Evolutionary conservation across 2,888 invertebrate genomes (phyloP), one percentile per base, ranked within the genome.

Genomic region (Argyresthia albistria): DNA sequence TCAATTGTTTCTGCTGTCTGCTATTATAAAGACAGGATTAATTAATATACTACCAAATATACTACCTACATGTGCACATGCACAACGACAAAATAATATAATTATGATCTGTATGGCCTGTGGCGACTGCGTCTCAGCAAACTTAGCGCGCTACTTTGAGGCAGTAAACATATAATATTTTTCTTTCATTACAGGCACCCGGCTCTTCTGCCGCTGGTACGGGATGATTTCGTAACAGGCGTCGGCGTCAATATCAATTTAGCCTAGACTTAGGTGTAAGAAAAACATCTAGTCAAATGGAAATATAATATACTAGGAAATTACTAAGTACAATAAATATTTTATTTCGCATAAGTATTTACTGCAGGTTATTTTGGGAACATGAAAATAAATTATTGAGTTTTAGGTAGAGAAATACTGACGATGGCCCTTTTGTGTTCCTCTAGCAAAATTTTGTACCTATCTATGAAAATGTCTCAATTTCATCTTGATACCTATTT

Each of bases 161-260:
- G 6, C 25, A 2, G 25, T 25, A 25, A 25, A 25, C 25, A n/a
- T 25, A 25, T 4, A 25, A 25, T 48, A 43, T 37, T 46, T 16
- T 36, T 54, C 50, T 61, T 55, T 69, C 78, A 70, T 89, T 89
- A 16, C 90, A 91, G 91, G 75, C 91, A 91, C 75, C 76, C 91
- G 61, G 81, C 91, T 65, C 81, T 92, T 61, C 88, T 92, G 65
- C 91, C 92, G 58, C 86, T 92, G 61, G 88, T 92, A 71, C 80
- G 91, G 60, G 91, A 92, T 63, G 92, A 92, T 61, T 91, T 90
- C 71, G 89, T 91, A 60, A 86, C 91, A 50, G 91, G 91, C 55
- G 89, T 91, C 43, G 91, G 88, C n/a, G 82, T 88, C 50, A 87
- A 88, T 70, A 88, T 88, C 70, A 88, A 89, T 64, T 66, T 89